These are phyloP conservation scores for Gallirallus australis DNA, from an alignment of 2,797 vertebrate genomes.

Conservation along the genomic window DNA sequence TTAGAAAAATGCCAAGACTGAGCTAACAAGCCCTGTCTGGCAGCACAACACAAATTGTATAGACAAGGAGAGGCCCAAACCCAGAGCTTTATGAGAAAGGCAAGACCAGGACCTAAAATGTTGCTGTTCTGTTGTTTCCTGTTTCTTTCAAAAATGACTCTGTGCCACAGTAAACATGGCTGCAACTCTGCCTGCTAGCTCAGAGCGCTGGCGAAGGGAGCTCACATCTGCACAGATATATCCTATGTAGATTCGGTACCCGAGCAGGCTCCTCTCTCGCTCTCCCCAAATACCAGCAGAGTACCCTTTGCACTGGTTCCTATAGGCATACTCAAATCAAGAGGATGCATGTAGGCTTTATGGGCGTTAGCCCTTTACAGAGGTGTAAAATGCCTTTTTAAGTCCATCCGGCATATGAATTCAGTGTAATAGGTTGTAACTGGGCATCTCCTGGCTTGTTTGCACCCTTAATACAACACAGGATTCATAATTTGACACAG, in stretches of 20 bases:
- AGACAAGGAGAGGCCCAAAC: background rate
- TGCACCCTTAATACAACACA: constrained; percentile 43
- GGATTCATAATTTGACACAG: constrained; percentile 62
- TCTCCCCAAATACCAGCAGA: accelerated
- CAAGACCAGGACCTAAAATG: background rate
- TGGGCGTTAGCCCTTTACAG: background rate
- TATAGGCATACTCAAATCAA: background rate
- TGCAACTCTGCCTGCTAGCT: background rate
- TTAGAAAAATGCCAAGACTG: background rate
- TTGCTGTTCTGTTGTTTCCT: constrained; percentile 35
- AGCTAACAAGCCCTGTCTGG: background rate
- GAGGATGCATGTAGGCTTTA: background rate
- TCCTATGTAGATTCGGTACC: background rate
- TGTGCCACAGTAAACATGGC: constrained; percentile 37
- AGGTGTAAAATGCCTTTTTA: constrained; percentile 18
- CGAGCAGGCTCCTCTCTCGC: background rate
- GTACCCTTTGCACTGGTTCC: background rate
- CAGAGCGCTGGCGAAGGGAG: background rate
- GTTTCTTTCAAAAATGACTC: constrained; percentile 16
- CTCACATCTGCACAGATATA: constrained; percentile 18
- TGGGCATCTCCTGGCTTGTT: constrained; percentile 60
- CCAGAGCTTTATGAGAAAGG: background rate
- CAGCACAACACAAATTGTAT: background rate
- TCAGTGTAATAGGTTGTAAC: constrained; percentile 50
- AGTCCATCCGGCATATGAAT: background rate